Percentiles rank a stretch among this genome's conserved stretches.
Evolutionary conservation across 2,888 invertebrate genomes (phyloP).

Genomic region (Asteroscopus sphinx): DNA sequence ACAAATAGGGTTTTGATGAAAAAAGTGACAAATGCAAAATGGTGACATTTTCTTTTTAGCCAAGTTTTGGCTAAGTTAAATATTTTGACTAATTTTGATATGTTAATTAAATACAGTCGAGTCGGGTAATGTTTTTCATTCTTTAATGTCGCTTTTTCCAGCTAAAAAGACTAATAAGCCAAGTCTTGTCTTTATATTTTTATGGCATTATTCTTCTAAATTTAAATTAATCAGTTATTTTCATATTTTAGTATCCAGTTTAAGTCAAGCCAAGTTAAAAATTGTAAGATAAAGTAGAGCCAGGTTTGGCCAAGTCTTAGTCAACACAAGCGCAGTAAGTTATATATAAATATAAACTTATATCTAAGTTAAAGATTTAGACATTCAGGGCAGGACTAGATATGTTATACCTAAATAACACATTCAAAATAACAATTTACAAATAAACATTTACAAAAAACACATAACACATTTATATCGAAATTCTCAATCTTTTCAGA

Average conservation of each 20-base stretch:
- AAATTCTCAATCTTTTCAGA: slow-evolving; percentile 11
- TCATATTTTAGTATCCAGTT: too few relatives aligned
- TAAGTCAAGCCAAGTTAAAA: slow-evolving; percentile 5
- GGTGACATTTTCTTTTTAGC: too few relatives aligned
- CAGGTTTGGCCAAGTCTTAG: slow-evolving; percentile 28
- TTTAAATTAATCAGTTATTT: neutral
- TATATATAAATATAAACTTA: slow-evolving; percentile 42
- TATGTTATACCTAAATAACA: slow-evolving; percentile 51
- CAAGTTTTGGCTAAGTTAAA: too few relatives aligned
- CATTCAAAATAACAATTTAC: slow-evolving; percentile 57
- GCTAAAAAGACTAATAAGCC: neutral
- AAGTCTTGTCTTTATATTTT: neutral
- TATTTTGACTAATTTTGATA: too few relatives aligned
- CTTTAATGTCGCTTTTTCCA: too few relatives aligned
- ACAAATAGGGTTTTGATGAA: neutral
- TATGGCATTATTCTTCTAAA: neutral
- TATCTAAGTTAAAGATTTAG: slow-evolving; percentile 44
- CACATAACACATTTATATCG: slow-evolving; percentile 3
- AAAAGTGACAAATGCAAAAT: too few relatives aligned
- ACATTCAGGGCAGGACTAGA: slow-evolving; percentile 62
- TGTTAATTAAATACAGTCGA: too few relatives aligned
- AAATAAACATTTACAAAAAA: slow-evolving; percentile 45
- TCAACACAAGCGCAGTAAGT: slow-evolving; percentile 40
- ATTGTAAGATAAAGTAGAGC: neutral
- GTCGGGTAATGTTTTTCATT: too few relatives aligned